Conservation (phyloP, 1,140 invertebrate species). For the Heliconius nattereri region DNA sequence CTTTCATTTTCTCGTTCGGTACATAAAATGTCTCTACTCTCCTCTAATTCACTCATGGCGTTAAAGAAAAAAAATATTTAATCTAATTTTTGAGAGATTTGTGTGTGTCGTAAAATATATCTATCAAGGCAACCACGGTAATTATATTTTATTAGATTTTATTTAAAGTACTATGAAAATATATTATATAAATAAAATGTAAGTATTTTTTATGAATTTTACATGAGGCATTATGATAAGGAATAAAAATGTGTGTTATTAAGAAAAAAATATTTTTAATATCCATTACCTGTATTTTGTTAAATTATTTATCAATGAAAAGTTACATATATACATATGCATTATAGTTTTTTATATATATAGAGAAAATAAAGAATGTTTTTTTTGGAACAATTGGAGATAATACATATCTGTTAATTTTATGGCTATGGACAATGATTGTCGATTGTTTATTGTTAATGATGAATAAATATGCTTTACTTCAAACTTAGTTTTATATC, state of each 20-base stretch:
- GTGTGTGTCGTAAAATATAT: background rate
- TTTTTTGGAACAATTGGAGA: background rate
- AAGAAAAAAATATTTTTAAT: background rate
- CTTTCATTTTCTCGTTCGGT: too few relatives aligned
- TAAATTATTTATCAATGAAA: background rate
- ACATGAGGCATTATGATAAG: constrained; percentile 2
- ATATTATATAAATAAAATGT: background rate
- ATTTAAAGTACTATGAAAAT: background rate
- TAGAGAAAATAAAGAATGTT: background rate
- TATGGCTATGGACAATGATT: background rate
- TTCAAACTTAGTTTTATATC: background rate
- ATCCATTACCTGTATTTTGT: background rate
- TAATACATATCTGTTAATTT: constrained; percentile 6
- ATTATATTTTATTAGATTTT: background rate
- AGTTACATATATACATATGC: background rate
- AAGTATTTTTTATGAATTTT: constrained; percentile 1
- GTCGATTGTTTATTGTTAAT: background rate
- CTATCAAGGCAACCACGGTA: background rate
- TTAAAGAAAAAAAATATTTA: too few relatives aligned
- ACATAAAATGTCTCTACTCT: too few relatives aligned
- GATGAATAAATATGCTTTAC: constrained; percentile 9
- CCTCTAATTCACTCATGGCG: too few relatives aligned
- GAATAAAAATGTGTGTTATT: background rate
- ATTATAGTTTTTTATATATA: background rate
- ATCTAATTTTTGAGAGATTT: background rate